These are phyloP conservation scores for Metaphire vulgaris DNA, from an alignment of 1,140 invertebrate genomes.

Conservation along the genomic window DNA sequence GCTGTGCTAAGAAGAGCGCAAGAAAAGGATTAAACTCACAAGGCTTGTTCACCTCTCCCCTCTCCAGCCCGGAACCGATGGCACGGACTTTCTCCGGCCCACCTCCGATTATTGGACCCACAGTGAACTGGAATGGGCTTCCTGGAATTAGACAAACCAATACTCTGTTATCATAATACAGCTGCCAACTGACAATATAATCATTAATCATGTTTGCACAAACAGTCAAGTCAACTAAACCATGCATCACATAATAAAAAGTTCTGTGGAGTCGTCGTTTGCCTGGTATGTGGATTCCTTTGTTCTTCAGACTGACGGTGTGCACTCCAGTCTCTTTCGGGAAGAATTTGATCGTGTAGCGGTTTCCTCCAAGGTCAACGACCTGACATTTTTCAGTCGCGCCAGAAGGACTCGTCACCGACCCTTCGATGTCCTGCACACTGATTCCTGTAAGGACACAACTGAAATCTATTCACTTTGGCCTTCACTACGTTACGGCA, in stretches of 20 bases:
- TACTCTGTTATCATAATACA: background rate
- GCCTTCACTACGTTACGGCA: too few relatives aligned
- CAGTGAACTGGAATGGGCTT: constrained; percentile 58
- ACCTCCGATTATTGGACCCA: constrained; percentile 72
- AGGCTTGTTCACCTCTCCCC: constrained; percentile 68
- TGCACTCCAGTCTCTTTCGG: constrained; percentile 96
- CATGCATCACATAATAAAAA: background rate
- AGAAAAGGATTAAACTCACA: too few relatives aligned
- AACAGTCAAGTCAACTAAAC: background rate
- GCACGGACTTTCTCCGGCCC: constrained; percentile 70
- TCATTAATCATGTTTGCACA: background rate
- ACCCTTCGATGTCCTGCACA: constrained; percentile 81
- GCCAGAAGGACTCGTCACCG: constrained; percentile 84
- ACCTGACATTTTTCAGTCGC: constrained; percentile 56
- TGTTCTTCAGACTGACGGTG: constrained; percentile 91
- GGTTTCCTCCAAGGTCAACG: constrained; percentile 77
- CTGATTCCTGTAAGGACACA: constrained; percentile 72
- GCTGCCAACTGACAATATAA: background rate
- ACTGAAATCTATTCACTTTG: too few relatives aligned
- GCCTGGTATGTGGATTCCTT: constrained; percentile 93
- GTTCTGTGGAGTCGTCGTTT: constrained; percentile 5
- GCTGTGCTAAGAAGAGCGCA: too few relatives aligned
- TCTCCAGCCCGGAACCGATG: constrained; percentile 82
- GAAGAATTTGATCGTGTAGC: constrained; percentile 92
- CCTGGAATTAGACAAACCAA: constrained; percentile 39